Base-by-base conservation (phyloP, 1,140 invertebrate genomes). In the Achroia grisella region DNA sequence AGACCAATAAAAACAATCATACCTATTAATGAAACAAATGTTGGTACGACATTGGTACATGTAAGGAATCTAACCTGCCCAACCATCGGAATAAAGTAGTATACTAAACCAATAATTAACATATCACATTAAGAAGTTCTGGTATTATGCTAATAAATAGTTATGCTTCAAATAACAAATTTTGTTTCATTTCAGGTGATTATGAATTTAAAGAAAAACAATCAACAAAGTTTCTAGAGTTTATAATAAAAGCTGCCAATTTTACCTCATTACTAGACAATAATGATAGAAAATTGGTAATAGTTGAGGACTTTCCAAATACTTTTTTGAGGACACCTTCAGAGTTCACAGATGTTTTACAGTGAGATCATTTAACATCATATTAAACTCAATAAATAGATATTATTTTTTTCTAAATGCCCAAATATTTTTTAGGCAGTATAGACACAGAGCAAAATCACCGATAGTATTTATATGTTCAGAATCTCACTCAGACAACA, bases 281-380 rank as follows among this genome's bases (percentile, higher is more conserved):
- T 28, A 85, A 87, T 50, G 86, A 82, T 30, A 87, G 86, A 44
- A 88, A 89, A 57, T 50, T 93, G 4, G 75, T 93, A 23, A 66
- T 94, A 0, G 88, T 94, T 2, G 92, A 94, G 78, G 93, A 94
- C 72, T 89, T 93, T 68, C 93, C 92, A n/a, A 93, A 93, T 80
- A 77, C 88, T 9, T 89, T 92, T 61, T 42, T 90, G 0, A 88
- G 88, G 44, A 88, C 90, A 50, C 87, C 88, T 14, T 72, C 87
- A 47, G 84, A 87, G 44, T 93, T 94, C 71, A 69, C 86, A 43
- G 71, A 87, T 41, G 65, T 93, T 42, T 71, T 94, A 40, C 84
- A 90, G 92, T 93, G 86, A 88, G 88, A 86, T 36, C 33, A 33
- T 14, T 23, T 30, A 35, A 37, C 10, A 32, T 42, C 13, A 6